Evolutionary conservation across 2,797 vertebrate species (phyloP).

Genomic region (Triplophysa yarkandensis): DNA sequence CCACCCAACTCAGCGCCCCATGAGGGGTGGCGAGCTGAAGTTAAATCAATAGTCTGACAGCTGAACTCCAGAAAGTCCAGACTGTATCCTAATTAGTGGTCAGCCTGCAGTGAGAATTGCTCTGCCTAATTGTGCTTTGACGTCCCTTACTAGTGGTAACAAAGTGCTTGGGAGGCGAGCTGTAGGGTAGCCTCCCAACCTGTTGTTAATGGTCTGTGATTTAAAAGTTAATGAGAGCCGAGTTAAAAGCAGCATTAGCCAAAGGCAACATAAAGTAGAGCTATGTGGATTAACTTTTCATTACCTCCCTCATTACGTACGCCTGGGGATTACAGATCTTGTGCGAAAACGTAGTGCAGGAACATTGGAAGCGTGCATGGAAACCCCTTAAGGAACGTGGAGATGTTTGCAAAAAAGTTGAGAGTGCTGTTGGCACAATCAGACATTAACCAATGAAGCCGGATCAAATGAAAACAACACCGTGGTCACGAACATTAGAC

Average conservation of each 20-base stretch:
- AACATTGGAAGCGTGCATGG: conserved; percentile 67
- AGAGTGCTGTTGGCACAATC: conserved; percentile 65
- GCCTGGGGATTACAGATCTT: conserved; percentile 75
- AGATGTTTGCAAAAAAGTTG: conserved; percentile 55
- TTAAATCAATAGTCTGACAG: conserved; percentile 74
- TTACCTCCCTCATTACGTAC: conserved; percentile 78
- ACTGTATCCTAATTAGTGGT: conserved; percentile 73
- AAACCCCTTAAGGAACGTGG: conserved; percentile 61
- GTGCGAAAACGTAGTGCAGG: conserved; percentile 75
- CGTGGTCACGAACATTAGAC: conserved; percentile 70
- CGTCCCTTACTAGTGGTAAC: conserved; percentile 65
- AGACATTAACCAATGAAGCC: conserved; percentile 54
- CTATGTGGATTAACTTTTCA: conserved; percentile 81
- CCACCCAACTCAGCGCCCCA: conserved; percentile 53
- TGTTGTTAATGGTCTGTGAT: conserved; percentile 77
- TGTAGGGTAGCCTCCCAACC: conserved; percentile 73
- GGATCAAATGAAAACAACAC: conserved; percentile 61
- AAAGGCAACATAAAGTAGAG: conserved; percentile 76
- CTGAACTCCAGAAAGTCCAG: conserved; percentile 66
- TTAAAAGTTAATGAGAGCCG: conserved; percentile 81
- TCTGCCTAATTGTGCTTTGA: conserved; percentile 72
- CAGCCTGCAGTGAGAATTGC: conserved; percentile 62
- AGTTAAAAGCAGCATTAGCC: conserved; percentile 81
- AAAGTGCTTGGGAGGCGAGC: conserved; percentile 63
- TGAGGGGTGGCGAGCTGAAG: conserved; percentile 59